These are phyloP conservation scores for Synanthedon andrenaeformis DNA, from an alignment of 2,888 invertebrate genomes.

Conservation along the genomic window DNA sequence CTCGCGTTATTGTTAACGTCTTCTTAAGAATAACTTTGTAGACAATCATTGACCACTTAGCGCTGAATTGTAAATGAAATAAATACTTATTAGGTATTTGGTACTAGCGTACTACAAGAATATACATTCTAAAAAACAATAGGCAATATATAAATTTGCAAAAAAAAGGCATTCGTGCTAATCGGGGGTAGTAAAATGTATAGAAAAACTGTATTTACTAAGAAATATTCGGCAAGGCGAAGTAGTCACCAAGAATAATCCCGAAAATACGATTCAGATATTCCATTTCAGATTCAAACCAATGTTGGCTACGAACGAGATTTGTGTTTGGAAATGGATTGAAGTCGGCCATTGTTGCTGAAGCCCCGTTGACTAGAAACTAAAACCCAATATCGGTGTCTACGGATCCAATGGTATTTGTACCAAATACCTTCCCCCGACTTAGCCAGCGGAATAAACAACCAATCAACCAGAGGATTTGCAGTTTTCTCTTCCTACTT, in stretches of 20 bases:
- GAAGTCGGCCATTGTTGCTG: conserved; percentile 43
- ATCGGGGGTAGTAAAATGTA: too few species aligned
- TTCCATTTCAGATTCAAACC: conserved; percentile 34
- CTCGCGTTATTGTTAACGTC: too few species aligned
- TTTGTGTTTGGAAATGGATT: conserved; percentile 55
- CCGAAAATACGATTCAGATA: conserved; percentile 43
- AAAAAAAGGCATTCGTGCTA: too few species aligned
- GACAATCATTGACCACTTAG: too few species aligned
- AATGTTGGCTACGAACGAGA: conserved; percentile 28
- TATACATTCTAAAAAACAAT: too few species aligned
- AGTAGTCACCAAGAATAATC: conserved; percentile 28
- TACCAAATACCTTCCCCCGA: conserved; percentile 10
- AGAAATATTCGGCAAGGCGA: neutral
- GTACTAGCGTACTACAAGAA: too few species aligned
- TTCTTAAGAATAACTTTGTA: too few species aligned
- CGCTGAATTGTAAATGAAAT: too few species aligned
- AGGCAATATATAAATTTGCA: too few species aligned
- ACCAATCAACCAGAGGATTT: conserved; percentile 17
- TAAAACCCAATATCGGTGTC: conserved; percentile 26
- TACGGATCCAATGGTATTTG: conserved; percentile 23
- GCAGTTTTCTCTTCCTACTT: neutral
- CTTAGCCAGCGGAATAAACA: conserved; percentile 15
- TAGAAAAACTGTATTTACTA: too few species aligned
- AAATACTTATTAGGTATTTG: too few species aligned
- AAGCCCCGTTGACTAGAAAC: conserved; percentile 34